Conservation (phyloP, 2,113 vertebrate genomes). For the Ranitomeya variabilis region DNA sequence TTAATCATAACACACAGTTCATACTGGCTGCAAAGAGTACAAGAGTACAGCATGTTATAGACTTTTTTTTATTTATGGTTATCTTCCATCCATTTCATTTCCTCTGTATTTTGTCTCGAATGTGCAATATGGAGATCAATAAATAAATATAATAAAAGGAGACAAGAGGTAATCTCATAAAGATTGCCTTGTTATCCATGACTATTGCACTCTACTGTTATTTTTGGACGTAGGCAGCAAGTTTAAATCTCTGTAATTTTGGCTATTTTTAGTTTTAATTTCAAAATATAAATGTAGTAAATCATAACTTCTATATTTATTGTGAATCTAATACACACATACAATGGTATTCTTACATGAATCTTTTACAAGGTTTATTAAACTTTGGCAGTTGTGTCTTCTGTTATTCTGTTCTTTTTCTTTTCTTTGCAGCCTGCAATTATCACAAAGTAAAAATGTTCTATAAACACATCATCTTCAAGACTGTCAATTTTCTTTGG, state of each 20-base stretch:
- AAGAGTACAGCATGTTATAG: constrained; percentile 25
- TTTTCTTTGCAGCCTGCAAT: neutral
- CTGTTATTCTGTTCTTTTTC: neutral
- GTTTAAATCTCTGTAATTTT: neutral
- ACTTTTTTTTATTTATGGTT: constrained; percentile 45
- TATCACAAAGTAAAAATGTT: neutral
- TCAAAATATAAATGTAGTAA: neutral
- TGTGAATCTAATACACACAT: neutral
- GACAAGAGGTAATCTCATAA: constrained; percentile 42
- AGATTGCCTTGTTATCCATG: constrained; percentile 40
- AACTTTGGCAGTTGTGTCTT: neutral
- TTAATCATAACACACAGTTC: constrained; percentile 36
- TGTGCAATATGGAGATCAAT: constrained; percentile 49
- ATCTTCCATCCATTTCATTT: constrained; percentile 51
- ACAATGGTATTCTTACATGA: neutral
- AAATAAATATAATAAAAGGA: constrained; percentile 51
- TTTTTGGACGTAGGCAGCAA: neutral
- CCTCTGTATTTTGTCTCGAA: constrained; percentile 44
- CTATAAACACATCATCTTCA: neutral
- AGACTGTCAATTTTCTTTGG: neutral
- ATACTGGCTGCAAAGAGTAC: constrained; percentile 24
- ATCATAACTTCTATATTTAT: neutral
- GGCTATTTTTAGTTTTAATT: constrained; percentile 11
- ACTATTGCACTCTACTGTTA: neutral
- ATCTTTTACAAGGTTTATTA: neutral